phyloP scores from a whole-genome alignment of 2,888 invertebrate genomes.

The Pardosa pseudoannulata region DNA sequence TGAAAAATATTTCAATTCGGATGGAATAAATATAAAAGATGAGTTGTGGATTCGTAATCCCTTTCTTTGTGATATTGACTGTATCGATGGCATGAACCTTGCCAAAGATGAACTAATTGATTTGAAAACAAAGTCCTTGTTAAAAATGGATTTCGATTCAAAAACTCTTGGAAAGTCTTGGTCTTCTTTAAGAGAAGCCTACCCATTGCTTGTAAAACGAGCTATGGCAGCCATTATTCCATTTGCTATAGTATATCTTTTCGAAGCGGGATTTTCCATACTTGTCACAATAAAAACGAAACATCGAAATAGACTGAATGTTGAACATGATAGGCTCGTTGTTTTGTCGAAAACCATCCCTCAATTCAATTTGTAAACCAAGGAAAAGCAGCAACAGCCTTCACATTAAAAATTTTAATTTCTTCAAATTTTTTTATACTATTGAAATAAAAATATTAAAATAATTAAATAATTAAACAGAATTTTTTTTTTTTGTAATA shows the following conservation, averaged over 20 bases:
- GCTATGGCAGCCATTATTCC: constrained; percentile 53
- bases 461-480: too few relatives aligned
- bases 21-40: constrained; percentile 48
- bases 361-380: constrained; percentile 46
- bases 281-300: constrained; percentile 40
- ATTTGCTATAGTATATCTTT: constrained; percentile 48
- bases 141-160: constrained; percentile 49
- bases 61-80: constrained; percentile 50
- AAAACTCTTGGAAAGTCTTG: constrained; percentile 28
- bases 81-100: constrained; percentile 50
- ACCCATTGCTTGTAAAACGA: constrained; percentile 21
- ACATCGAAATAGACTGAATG: constrained; percentile 48
- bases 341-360: constrained; percentile 51
- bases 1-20: constrained; percentile 24
- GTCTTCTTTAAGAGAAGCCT: constrained; percentile 18
- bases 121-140: constrained; percentile 43
- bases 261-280: constrained; percentile 40
- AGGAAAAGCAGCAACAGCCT: constrained; percentile 51
- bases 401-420: constrained; percentile 46
- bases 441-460: too few relatives aligned
- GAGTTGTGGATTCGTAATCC: constrained; percentile 51
- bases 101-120: constrained; percentile 53
- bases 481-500: too few relatives aligned
- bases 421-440: constrained; percentile 52
- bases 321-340: constrained; percentile 42